Conservation (phyloP, 23 tunicate species). For the Diplosoma virens region DNA sequence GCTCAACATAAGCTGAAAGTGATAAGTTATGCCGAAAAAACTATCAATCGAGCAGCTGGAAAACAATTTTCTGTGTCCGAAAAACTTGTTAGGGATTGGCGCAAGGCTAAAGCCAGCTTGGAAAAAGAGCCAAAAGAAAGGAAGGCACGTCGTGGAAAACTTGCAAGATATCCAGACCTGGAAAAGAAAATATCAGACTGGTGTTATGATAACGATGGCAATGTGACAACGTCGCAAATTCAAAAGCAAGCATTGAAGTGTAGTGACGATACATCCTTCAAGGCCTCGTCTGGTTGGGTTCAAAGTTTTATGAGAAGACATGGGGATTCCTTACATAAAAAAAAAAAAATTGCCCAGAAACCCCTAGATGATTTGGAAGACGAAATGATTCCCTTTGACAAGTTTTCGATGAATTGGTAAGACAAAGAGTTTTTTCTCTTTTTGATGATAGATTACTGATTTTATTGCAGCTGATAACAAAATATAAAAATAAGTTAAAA, state of each 20-base stretch:
- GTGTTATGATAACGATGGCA: neutral
- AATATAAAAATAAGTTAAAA: too few species aligned
- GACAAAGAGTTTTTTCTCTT: too few species aligned
- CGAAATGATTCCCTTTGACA: neutral
- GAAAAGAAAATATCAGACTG: neutral
- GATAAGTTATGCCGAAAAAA: neutral
- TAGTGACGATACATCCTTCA: neutral
- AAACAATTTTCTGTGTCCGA: neutral
- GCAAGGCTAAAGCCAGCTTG: neutral
- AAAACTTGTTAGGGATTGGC: neutral
- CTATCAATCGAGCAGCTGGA: neutral
- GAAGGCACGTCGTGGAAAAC: neutral
- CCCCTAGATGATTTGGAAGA: neutral
- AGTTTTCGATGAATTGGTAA: neutral
- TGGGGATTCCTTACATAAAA: neutral
- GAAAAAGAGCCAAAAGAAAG: neutral
- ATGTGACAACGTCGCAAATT: neutral
- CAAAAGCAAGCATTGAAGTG: neutral
- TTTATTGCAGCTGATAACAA: too few species aligned
- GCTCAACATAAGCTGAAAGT: too few species aligned
- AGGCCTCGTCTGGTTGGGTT: neutral
- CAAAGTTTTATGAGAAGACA: neutral
- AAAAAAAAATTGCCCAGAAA: neutral
- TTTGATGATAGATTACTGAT: too few species aligned
- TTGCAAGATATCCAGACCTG: neutral